Evolutionary conservation across 2,797 vertebrate species (phyloP).

Genomic region (Hippocampus kuda): DNA sequence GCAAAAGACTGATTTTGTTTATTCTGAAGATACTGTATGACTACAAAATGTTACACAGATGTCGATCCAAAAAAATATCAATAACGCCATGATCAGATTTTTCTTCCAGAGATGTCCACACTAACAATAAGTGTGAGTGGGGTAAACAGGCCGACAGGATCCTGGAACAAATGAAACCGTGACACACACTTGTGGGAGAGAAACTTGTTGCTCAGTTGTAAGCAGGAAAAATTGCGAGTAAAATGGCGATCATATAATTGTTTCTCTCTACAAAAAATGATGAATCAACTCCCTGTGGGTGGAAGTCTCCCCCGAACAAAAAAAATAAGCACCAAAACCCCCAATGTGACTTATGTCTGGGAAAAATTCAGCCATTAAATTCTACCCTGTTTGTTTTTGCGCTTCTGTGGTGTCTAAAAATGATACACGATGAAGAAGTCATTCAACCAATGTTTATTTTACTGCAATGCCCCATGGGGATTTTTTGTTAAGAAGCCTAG

Average conservation of each 20-base stretch:
- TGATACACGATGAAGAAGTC: background rate
- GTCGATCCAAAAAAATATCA: background rate
- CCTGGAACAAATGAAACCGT: slow-evolving; percentile 49
- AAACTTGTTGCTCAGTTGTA: slow-evolving; percentile 53
- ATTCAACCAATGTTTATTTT: slow-evolving; percentile 14
- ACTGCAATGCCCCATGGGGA: slow-evolving; percentile 7
- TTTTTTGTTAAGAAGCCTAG: slow-evolving; percentile 12
- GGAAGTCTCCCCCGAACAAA: slow-evolving; percentile 30
- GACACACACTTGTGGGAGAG: slow-evolving; percentile 60
- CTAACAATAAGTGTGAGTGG: slow-evolving; percentile 24
- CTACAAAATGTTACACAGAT: too few relatives aligned
- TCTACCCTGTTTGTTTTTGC: slow-evolving; percentile 8
- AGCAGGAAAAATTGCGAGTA: slow-evolving; percentile 59
- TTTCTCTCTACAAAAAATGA: slow-evolving; percentile 52
- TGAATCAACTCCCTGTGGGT: slow-evolving; percentile 49
- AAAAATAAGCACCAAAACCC: slow-evolving; percentile 24
- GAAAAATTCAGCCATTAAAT: slow-evolving; percentile 8
- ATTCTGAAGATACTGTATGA: too few relatives aligned
- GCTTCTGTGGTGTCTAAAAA: background rate
- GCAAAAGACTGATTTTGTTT: background rate
- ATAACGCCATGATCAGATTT: slow-evolving; percentile 35
- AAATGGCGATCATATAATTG: slow-evolving; percentile 55
- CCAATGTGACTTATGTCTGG: slow-evolving; percentile 10
- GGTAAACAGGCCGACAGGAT: slow-evolving; percentile 37
- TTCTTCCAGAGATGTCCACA: slow-evolving; percentile 26